phyloP scores from a whole-genome alignment of 1,140 invertebrate genomes.

The Drosophila nannoptera region DNA sequence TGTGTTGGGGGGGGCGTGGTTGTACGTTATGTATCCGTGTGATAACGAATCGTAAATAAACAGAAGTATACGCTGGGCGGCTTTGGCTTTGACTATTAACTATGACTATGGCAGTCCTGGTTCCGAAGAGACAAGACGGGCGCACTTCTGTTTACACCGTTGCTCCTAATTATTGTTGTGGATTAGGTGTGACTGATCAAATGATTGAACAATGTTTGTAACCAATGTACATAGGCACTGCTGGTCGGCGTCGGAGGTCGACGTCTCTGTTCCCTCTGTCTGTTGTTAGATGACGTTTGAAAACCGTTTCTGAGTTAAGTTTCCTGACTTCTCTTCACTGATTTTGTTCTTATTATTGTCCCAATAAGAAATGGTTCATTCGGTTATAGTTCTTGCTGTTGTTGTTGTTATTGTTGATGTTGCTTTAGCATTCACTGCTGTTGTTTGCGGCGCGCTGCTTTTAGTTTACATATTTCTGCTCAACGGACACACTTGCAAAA shows the following conservation, averaged over 20 bases:
- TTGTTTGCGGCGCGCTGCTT: slow-evolving; percentile 58
- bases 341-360: slow-evolving; percentile 15
- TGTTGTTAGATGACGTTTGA: slow-evolving; percentile 29
- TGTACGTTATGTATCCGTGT: background rate
- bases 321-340: slow-evolving; percentile 5
- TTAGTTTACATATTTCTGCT: slow-evolving; percentile 77
- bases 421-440: slow-evolving; percentile 38
- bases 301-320: slow-evolving; percentile 18
- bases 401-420: slow-evolving; percentile 22
- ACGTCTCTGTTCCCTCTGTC: slow-evolving; percentile 16
- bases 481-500: slow-evolving; percentile 73
- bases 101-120: slow-evolving; percentile 69
- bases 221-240: slow-evolving; percentile 62
- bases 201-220: slow-evolving; percentile 43
- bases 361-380: slow-evolving; percentile 50
- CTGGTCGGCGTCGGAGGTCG: slow-evolving; percentile 54
- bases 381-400: slow-evolving; percentile 9
- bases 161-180: slow-evolving; percentile 31
- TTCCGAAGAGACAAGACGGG: slow-evolving; percentile 27
- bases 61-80: slow-evolving; percentile 69
- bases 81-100: slow-evolving; percentile 58
- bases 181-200: slow-evolving; percentile 30
- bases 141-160: slow-evolving; percentile 27
- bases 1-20: slow-evolving; percentile 4
- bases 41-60: slow-evolving; percentile 43